Evolutionary conservation across 2,888 invertebrate genomes (phyloP).

Genomic region (Dicyrtoma fusca): DNA sequence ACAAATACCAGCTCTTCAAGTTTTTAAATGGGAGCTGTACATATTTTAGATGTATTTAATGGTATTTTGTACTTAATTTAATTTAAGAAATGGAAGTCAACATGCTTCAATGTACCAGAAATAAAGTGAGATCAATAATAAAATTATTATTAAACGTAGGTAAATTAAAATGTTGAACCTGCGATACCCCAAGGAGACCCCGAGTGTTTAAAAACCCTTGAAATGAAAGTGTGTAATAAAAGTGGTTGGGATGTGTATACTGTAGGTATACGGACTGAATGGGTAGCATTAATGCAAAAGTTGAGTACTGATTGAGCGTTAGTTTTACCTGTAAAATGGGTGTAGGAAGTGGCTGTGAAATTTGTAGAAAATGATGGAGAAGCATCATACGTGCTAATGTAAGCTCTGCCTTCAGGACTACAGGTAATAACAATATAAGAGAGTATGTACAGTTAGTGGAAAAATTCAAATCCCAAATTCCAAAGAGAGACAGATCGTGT

Average conservation of each 20-base stretch:
- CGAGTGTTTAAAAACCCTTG: too few relatives aligned
- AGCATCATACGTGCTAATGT: slow-evolving; percentile 57
- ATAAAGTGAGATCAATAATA: too few relatives aligned
- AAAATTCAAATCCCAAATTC: not conserved
- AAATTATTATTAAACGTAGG: too few relatives aligned
- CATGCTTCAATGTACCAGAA: too few relatives aligned
- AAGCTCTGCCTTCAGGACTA: slow-evolving; percentile 57
- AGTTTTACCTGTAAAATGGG: slow-evolving; percentile 57
- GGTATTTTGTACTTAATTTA: too few relatives aligned
- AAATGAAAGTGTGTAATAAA: not conserved
- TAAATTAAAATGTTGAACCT: too few relatives aligned
- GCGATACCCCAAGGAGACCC: too few relatives aligned
- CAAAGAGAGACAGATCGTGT: not conserved
- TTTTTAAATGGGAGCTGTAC: too few relatives aligned
- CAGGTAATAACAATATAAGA: slow-evolving; percentile 28
- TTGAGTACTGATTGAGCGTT: slow-evolving; percentile 5
- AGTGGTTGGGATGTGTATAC: not conserved
- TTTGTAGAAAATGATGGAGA: slow-evolving; percentile 58
- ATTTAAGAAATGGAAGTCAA: too few relatives aligned
- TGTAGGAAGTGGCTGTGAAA: slow-evolving; percentile 57
- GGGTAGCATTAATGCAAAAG: too few relatives aligned
- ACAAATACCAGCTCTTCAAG: too few relatives aligned
- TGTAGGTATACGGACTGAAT: not conserved
- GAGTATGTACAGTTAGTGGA: slow-evolving; percentile 10
- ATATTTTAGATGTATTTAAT: too few relatives aligned